These are phyloP conservation scores for Gila orcuttii DNA, from an alignment of 2,113 vertebrate genomes.

Conservation along the genomic window DNA sequence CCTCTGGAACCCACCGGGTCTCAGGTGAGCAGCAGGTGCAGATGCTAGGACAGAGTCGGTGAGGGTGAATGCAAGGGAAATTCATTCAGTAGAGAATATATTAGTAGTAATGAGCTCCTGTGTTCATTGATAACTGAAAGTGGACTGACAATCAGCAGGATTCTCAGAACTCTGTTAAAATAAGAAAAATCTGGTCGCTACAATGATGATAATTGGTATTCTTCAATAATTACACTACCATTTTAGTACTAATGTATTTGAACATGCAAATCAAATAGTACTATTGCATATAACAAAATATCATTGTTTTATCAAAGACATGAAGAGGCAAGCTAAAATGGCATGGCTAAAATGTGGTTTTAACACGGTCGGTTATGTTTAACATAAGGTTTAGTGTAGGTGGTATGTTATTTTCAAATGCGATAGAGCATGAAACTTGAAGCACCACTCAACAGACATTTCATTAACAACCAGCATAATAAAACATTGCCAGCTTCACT, in stretches of 20 bases:
- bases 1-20: neutral
- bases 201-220: neutral
- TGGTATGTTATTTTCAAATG: too few relatives aligned
- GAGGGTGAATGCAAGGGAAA: constrained; percentile 7
- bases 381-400: too few relatives aligned
- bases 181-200: neutral
- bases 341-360: too few relatives aligned
- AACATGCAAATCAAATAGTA: neutral
- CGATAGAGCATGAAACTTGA: too few relatives aligned
- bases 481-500: too few relatives aligned
- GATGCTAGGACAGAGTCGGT: constrained; percentile 31
- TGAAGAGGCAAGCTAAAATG: too few relatives aligned
- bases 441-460: too few relatives aligned
- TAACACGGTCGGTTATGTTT: too few relatives aligned
- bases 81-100: neutral
- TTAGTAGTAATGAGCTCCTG: neutral
- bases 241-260: neutral
- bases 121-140: neutral
- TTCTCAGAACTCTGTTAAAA: neutral
- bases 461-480: too few relatives aligned
- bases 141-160: neutral
- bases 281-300: neutral
- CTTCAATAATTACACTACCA: neutral
- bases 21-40: constrained; percentile 64
- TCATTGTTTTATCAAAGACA: neutral